Base-by-base conservation (phyloP, 1,140 invertebrate species). In the Bombyx mandarina region DNA sequence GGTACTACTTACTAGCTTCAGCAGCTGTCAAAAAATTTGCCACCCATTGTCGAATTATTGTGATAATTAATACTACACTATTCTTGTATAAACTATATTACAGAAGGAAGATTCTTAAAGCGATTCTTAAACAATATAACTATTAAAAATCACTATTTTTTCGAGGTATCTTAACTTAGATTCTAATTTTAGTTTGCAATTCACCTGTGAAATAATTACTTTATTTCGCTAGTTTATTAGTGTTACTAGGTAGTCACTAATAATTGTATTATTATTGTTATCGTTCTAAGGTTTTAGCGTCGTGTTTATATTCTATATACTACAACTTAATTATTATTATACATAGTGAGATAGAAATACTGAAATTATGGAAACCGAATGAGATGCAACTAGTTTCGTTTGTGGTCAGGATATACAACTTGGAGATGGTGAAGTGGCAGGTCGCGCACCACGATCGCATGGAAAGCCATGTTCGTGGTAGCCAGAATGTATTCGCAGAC, bases 401-500 rank as follows among this genome's bases (percentile, higher is more conserved):
- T 63, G 67, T 75, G 65, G 49, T 69, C 69, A 42, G 78, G 72
- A 47, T 91, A 90, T 58, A 92, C 90, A 53, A 97, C 93, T 62
- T 96, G 88, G 61, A 96, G 88, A 66, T 93, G 90, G 77, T 96
- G 94, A 52, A 92, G 91, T 43, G 94, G 94, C 82, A 97, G 96
- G 85, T 97, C 95, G 71, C 93, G 89, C 57, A 96, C 93, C 43
- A 96, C 94, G 8, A 95, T 94, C 26, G 95, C 91, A 76, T 98
- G 96, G 86, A 96, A 98, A 46, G 92, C 93, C 95, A 98, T 97
- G 79, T 97, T 98, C 73, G 94, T 93, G 48, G 92, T 93, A 49
- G 95, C 96, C 75, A 98, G 93, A 62, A 97, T 90, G 83, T 97
- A 98, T 79, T 98, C 96, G 79, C 95, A 96, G 49, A 96, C 90